Evolutionary conservation across 2,888 invertebrate species (phyloP).

Genomic region (Apoda limacodes): DNA sequence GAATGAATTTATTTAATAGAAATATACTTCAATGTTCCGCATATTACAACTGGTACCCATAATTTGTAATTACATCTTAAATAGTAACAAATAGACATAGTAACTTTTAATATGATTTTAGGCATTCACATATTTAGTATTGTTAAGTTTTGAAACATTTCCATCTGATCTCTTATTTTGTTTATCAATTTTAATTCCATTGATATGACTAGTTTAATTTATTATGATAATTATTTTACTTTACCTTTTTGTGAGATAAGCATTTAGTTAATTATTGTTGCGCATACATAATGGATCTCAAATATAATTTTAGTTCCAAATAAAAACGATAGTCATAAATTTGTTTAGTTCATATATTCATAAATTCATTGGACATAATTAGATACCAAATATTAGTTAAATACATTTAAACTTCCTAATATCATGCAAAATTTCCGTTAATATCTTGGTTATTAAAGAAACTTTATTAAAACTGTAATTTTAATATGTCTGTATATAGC

Average conservation of each 20-base stretch:
- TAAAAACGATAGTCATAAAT: slow-evolving; percentile 56
- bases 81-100: slow-evolving; percentile 2
- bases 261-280: slow-evolving; percentile 30
- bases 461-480: too few species aligned
- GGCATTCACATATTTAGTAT: slow-evolving; percentile 30
- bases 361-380: slow-evolving; percentile 27
- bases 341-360: slow-evolving; percentile 33
- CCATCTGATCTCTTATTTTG: slow-evolving; percentile 63
- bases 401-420: slow-evolving; percentile 34
- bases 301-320: slow-evolving; percentile 61
- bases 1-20: too few species aligned
- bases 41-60: background rate
- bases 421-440: too few species aligned
- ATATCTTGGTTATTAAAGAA: too few species aligned
- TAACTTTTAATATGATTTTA: slow-evolving; percentile 18
- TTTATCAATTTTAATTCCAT: slow-evolving; percentile 51
- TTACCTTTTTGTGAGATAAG: slow-evolving; percentile 24
- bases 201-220: slow-evolving; percentile 52
- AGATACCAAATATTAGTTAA: slow-evolving; percentile 65
- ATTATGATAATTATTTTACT: slow-evolving; percentile 31
- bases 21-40: background rate
- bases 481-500: too few species aligned
- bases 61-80: background rate
- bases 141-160: slow-evolving; percentile 61
- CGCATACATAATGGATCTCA: slow-evolving; percentile 51